Conservation (phyloP, 2,113 vertebrate species). For the Aldabrachelys gigantea region DNA sequence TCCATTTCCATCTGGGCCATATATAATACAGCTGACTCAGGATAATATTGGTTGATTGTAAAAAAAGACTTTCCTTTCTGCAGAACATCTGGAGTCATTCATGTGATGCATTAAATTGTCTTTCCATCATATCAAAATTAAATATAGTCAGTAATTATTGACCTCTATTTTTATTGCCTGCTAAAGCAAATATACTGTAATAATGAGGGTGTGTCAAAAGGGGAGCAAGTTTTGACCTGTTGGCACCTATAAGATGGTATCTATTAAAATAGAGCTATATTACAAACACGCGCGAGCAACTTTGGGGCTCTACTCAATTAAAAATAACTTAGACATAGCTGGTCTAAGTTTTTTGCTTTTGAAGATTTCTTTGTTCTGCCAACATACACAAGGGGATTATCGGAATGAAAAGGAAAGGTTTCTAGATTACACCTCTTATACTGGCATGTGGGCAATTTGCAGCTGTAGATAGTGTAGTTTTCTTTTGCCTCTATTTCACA, state of each 20-base stretch:
- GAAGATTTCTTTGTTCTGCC: constrained; percentile 50
- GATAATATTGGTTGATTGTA: constrained; percentile 23
- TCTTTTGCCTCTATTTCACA: neutral
- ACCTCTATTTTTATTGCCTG: constrained; percentile 7
- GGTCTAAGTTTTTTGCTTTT: constrained; percentile 50
- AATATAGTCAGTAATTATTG: constrained; percentile 5
- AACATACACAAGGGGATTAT: constrained; percentile 51
- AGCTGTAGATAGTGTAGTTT: neutral
- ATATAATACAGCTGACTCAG: constrained; percentile 12
- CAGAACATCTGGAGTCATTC: constrained; percentile 44
- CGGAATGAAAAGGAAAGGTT: constrained; percentile 59
- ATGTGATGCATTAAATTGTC: neutral
- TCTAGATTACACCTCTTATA: constrained; percentile 41
- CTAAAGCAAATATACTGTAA: constrained; percentile 30
- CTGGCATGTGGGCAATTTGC: constrained; percentile 29
- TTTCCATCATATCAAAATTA: constrained; percentile 59
- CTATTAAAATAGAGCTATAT: neutral
- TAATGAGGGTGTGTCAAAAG: neutral
- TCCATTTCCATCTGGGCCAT: neutral
- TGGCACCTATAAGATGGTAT: neutral
- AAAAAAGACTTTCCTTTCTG: constrained; percentile 38
- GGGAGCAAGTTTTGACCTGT: neutral
- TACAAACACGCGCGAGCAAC: neutral
- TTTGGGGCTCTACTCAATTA: neutral
- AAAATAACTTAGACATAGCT: neutral